Conservation (phyloP, 2,888 invertebrate genomes). For the Scaptomyza flava region DNA sequence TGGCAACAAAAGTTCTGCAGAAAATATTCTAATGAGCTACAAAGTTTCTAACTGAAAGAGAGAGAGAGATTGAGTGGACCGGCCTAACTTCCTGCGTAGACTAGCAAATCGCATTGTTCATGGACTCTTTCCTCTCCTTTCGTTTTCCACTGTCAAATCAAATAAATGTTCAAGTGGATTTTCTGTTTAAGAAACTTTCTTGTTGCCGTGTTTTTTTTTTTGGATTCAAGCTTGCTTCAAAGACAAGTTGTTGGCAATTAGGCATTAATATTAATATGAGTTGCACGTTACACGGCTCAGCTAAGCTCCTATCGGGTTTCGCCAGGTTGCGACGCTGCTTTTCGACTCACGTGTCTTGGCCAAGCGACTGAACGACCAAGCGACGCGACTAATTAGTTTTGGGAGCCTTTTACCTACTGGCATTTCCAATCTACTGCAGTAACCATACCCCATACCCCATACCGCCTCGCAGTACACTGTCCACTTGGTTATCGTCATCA, state of each 20-base stretch:
- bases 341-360: slow-evolving; percentile 70
- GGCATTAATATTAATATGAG: slow-evolving; percentile 73
- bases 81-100: slow-evolving; percentile 57
- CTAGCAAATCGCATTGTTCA: slow-evolving; percentile 9
- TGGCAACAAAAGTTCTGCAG: slow-evolving; percentile 56
- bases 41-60: slow-evolving; percentile 50
- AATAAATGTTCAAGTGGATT: slow-evolving; percentile 52
- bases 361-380: slow-evolving; percentile 15
- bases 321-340: slow-evolving; percentile 9
- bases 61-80: slow-evolving; percentile 7
- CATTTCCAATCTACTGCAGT: slow-evolving; percentile 23
- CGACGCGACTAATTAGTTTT: slow-evolving; percentile 75
- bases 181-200: slow-evolving; percentile 27
- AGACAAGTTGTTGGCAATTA: slow-evolving; percentile 65
- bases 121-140: background rate
- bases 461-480: background rate
- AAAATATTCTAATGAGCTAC: slow-evolving; percentile 80
- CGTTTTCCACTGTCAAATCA: slow-evolving; percentile 44
- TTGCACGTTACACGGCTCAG: slow-evolving; percentile 48
- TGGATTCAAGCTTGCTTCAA: slow-evolving; percentile 7
- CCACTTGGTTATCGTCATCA: slow-evolving; percentile 29
- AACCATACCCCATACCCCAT: background rate
- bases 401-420: slow-evolving; percentile 57
- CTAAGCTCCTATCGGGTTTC: slow-evolving; percentile 32
- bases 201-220: slow-evolving; percentile 18